These are phyloP conservation scores for Sander vitreus DNA, from an alignment of 2,113 vertebrate genomes.

Conservation along the genomic window DNA sequence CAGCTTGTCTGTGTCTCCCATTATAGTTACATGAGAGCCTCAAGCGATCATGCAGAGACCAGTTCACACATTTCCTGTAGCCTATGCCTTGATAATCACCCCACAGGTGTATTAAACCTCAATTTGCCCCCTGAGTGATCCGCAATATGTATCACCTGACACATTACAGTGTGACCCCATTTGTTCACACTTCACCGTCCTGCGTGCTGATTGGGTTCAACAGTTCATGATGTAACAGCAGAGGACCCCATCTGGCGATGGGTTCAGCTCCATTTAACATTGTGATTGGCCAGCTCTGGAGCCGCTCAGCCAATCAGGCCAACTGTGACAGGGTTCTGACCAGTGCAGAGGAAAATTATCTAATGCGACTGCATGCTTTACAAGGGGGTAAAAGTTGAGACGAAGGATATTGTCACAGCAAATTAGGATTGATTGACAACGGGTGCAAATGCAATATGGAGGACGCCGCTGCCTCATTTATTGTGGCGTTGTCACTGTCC, in stretches of 20 bases:
- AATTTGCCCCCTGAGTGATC: slow-evolving; percentile 54
- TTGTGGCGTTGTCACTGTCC: slow-evolving; percentile 10
- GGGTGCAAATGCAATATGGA: slow-evolving; percentile 34
- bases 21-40: slow-evolving; percentile 28
- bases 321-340: slow-evolving; percentile 50
- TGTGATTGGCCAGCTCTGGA: slow-evolving; percentile 47
- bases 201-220: slow-evolving; percentile 77
- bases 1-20: slow-evolving; percentile 8
- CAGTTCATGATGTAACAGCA: slow-evolving; percentile 74
- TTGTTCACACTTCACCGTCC: slow-evolving; percentile 60
- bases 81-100: slow-evolving; percentile 50
- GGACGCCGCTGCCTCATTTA: slow-evolving; percentile 10
- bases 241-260: slow-evolving; percentile 66
- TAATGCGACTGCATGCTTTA: slow-evolving; percentile 23
- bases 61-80: slow-evolving; percentile 30
- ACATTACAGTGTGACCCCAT: slow-evolving; percentile 67
- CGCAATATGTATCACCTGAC: slow-evolving; percentile 58
- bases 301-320: slow-evolving; percentile 55
- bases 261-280: slow-evolving; percentile 73
- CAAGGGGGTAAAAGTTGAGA: slow-evolving; percentile 25
- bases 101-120: slow-evolving; percentile 69
- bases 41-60: slow-evolving; percentile 10
- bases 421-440: slow-evolving; percentile 48
- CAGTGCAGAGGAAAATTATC: slow-evolving; percentile 14
- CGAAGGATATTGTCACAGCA: neutral